Percentiles rank a stretch among this genome's conserved stretches.
These are phyloP conservation scores for Neoscelio sp. DNA, from an alignment of 2,888 invertebrate species.

Conservation along the genomic window DNA sequence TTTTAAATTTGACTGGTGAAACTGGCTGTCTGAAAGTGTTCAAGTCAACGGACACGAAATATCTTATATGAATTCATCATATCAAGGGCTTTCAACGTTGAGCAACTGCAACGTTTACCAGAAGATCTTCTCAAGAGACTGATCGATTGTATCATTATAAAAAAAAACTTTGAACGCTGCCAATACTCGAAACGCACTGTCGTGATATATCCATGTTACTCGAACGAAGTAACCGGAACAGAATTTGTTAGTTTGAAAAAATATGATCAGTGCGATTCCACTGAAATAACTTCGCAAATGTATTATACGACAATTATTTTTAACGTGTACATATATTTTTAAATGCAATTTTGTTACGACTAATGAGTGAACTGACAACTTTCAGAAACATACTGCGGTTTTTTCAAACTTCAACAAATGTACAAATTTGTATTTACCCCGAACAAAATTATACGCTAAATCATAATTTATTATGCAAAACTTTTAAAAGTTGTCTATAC, in stretches of 20 bases:
- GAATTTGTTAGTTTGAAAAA: conserved; percentile 36
- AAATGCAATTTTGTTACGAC: background rate
- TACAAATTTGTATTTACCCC: too few relatives aligned
- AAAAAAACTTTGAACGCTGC: conserved; percentile 55
- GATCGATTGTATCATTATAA: conserved; percentile 49
- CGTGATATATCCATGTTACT: conserved; percentile 16
- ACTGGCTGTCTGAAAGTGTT: conserved; percentile 37
- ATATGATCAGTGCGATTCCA: background rate
- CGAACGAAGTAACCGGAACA: background rate
- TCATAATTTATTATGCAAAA: too few relatives aligned
- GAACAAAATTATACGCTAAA: too few relatives aligned
- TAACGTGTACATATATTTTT: conserved; percentile 38
- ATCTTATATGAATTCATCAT: conserved; percentile 66
- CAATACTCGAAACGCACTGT: conserved; percentile 50
- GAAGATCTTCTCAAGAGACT: conserved; percentile 63
- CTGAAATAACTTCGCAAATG: conserved; percentile 11
- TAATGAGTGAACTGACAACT: conserved; percentile 9
- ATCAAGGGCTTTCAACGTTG: conserved; percentile 67
- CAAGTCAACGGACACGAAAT: conserved; percentile 27
- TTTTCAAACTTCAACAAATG: conserved; percentile 29
- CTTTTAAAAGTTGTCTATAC: too few relatives aligned
- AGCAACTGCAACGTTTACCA: conserved; percentile 51
- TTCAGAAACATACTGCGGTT: too few relatives aligned
- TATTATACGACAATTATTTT: conserved; percentile 42
- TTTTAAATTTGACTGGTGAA: conserved; percentile 34